phyloP scores from a whole-genome alignment of 2,888 invertebrate species.

The Lycophotia porphyrea region DNA sequence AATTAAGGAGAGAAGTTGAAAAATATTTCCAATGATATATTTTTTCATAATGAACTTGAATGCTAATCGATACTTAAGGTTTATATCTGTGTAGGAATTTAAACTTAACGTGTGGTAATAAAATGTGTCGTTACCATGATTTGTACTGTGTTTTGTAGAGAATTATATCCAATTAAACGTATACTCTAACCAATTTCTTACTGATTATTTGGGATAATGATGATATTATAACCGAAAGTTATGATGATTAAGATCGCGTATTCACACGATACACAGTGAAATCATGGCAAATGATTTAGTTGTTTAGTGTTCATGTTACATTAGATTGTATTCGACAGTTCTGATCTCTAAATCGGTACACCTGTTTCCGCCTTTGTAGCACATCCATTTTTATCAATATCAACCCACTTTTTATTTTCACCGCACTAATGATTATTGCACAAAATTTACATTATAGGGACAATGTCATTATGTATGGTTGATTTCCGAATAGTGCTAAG shows the following conservation, averaged over 20 bases:
- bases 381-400: conserved; percentile 78
- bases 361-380: conserved; percentile 84
- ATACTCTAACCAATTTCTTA: conserved; percentile 35
- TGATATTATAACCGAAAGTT: conserved; percentile 35
- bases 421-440: conserved; percentile 71
- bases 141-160: conserved; percentile 69
- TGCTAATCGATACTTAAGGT: conserved; percentile 89
- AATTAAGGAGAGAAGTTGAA: conserved; percentile 88
- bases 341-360: conserved; percentile 80
- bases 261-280: conserved; percentile 68
- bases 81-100: conserved; percentile 89
- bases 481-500: conserved; percentile 24
- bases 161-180: conserved; percentile 58
- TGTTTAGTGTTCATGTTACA: conserved; percentile 90
- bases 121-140: conserved; percentile 82
- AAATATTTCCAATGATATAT: conserved; percentile 90
- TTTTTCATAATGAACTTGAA: conserved; percentile 90
- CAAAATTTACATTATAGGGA: conserved; percentile 53
- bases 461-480: conserved; percentile 40
- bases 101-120: conserved; percentile 88
- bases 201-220: conserved; percentile 39
- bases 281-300: conserved; percentile 85
- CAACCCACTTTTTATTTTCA: conserved; percentile 76
- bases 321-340: conserved; percentile 87
- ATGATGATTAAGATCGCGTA: conserved; percentile 24